Conservation (phyloP, 92 coral and sea anemone genomes). For the Virgularia gustaviana region DNA sequence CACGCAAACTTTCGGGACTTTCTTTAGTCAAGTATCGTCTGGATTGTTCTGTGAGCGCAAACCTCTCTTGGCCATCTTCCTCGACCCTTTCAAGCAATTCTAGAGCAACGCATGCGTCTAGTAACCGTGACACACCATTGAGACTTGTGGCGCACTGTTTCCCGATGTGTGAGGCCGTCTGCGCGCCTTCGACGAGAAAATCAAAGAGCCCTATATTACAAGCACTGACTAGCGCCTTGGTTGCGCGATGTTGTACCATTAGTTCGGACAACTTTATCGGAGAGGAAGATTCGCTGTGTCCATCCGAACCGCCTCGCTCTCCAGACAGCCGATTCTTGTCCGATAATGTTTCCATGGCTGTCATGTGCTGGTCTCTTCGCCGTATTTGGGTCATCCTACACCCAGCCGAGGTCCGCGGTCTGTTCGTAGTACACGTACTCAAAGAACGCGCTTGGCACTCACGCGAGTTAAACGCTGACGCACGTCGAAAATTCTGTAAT, state of each 20-base stretch:
- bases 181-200: neutral
- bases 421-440: neutral
- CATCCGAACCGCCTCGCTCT: too few relatives aligned
- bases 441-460: neutral
- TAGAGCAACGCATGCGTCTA: constrained; percentile 19
- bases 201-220: constrained; percentile 33
- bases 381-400: neutral
- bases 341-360: neutral
- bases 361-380: neutral
- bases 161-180: constrained; percentile 18
- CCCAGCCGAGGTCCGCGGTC: neutral
- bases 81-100: constrained; percentile 1
- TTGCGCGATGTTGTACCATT: constrained; percentile 24
- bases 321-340: too few relatives aligned
- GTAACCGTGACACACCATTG: neutral
- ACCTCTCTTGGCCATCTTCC: neutral
- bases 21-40: constrained; percentile 1
- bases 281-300: constrained; percentile 22
- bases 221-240: constrained; percentile 26
- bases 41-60: constrained; percentile 15
- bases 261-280: constrained; percentile 27
- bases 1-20: constrained; percentile 15
- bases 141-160: constrained; percentile 13
- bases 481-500: too few relatives aligned
- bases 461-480: too few relatives aligned